Percentiles rank a stretch among this genome's conserved stretches.
Evolutionary conservation across 2,888 invertebrate genomes (phyloP).

Genomic region (Diabrotica balteata): DNA sequence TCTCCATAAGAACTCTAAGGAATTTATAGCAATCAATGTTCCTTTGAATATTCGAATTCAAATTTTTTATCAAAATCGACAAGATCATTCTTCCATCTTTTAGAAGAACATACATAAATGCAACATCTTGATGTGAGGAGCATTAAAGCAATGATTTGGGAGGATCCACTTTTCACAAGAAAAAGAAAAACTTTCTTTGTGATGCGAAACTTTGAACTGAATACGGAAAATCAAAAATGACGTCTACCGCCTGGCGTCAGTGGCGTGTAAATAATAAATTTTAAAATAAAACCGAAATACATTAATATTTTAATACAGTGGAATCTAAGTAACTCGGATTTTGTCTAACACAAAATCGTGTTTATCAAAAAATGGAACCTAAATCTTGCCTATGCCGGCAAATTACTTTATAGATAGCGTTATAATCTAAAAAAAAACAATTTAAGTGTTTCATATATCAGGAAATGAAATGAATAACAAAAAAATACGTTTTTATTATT

Average conservation of each 20-base stretch:
- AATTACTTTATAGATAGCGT: too few relatives aligned
- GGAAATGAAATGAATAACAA: too few relatives aligned
- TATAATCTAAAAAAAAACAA: too few relatives aligned
- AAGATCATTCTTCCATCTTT: constrained; percentile 2
- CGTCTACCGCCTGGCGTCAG: neutral
- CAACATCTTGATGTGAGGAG: constrained; percentile 17
- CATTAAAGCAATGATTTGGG: constrained; percentile 23
- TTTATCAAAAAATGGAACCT: too few relatives aligned
- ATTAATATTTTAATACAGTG: too few relatives aligned
- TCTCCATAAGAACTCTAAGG: too few relatives aligned
- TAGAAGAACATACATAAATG: constrained; percentile 16
- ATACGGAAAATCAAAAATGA: constrained; percentile 17
- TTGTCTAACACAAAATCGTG: too few relatives aligned
- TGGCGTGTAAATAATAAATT: neutral
- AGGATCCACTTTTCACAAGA: constrained; percentile 14
- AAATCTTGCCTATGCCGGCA: too few relatives aligned
- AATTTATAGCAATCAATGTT: neutral
- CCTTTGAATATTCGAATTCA: constrained; percentile 1
- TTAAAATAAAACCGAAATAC: neutral
- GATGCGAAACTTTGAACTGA: constrained; percentile 14
- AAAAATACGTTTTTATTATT: too few relatives aligned
- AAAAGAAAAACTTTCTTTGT: constrained; percentile 15
- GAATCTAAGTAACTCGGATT: too few relatives aligned
- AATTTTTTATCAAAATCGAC: constrained; percentile 2
- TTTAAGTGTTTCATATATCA: too few relatives aligned